Percentiles rank a stretch among this genome's conserved stretches.
Evolutionary conservation across 1,140 invertebrate species (phyloP).

Genomic region (Luehdorfia chinensis): DNA sequence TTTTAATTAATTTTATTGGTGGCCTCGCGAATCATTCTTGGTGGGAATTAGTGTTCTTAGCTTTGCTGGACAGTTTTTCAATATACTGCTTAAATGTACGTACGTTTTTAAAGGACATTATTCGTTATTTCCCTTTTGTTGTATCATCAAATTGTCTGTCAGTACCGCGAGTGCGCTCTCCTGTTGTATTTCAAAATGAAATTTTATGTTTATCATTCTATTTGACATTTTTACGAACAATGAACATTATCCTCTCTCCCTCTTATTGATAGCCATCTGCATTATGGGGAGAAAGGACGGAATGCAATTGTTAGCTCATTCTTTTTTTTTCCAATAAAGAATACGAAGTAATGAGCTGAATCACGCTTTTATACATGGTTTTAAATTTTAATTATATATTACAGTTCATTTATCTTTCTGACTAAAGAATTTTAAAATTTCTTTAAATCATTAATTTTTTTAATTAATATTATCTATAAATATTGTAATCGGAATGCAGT

Average conservation of each 20-base stretch:
- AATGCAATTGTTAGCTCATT: conserved; percentile 46
- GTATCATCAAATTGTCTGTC: conserved; percentile 28
- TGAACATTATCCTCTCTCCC: conserved; percentile 39
- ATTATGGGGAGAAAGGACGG: conserved; percentile 39
- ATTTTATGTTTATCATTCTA: conserved; percentile 73
- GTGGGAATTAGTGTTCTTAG: no score
- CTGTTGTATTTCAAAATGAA: conserved; percentile 57
- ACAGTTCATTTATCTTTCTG: no score
- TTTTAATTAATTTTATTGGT: no score
- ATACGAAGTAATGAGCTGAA: conserved; percentile 55
- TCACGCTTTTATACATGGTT: conserved; percentile 53
- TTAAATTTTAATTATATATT: no score
- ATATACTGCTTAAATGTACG: no score
- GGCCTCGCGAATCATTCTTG: no score
- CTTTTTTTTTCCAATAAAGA: conserved; percentile 43
- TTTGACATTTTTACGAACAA: conserved; percentile 73
- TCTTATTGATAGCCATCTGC: conserved; percentile 27
- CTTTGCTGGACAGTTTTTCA: no score
- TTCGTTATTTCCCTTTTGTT: conserved; percentile 3
- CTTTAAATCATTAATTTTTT: no score
- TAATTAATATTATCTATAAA: no score
- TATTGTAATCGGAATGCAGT: no score
- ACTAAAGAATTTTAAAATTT: no score
- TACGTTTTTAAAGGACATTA: no score
- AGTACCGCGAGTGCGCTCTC: conserved; percentile 37